These are phyloP conservation scores for Willowsia nigromaculata DNA, from an alignment of 2,888 invertebrate species.

Conservation along the genomic window DNA sequence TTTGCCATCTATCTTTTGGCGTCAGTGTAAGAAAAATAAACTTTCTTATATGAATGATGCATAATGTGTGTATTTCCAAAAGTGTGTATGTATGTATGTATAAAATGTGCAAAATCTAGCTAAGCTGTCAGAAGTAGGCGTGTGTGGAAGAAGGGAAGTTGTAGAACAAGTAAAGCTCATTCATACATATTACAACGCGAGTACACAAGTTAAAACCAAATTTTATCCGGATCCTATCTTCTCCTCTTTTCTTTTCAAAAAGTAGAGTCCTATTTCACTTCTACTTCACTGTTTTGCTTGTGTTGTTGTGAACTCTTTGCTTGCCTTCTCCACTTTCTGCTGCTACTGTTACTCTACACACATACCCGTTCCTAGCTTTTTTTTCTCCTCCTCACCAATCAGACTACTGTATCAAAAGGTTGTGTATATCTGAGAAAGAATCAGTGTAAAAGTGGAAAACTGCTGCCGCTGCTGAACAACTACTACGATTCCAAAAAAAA, in stretches of 20 bases:
- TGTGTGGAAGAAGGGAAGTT: not conserved
- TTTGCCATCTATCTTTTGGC: slow-evolving; percentile 34
- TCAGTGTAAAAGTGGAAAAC: slow-evolving; percentile 48
- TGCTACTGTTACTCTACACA: not conserved
- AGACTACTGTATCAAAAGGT: slow-evolving; percentile 22
- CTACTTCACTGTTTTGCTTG: not conserved
- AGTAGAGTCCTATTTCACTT: slow-evolving; percentile 27
- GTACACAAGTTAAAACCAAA: slow-evolving; percentile 34
- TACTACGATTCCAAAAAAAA: not conserved
- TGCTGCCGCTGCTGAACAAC: slow-evolving; percentile 40
- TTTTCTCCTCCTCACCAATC: not conserved
- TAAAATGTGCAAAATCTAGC: not conserved
- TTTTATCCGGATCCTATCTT: slow-evolving; percentile 9
- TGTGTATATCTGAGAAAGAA: slow-evolving; percentile 36
- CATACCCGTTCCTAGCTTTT: not conserved
- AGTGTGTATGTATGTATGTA: no score
- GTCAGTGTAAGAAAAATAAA: not conserved
- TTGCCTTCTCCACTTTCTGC: not conserved
- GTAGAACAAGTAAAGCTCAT: slow-evolving; percentile 13
- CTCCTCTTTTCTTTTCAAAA: not conserved
- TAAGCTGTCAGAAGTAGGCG: not conserved
- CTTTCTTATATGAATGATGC: not conserved
- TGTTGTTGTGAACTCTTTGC: not conserved
- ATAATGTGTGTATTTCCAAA: not conserved
- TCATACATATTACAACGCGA: slow-evolving; percentile 46